Percentiles rank a stretch among this genome's conserved stretches.
These are phyloP conservation scores for Murina feae DNA, from an alignment of 2,113 vertebrate species.

Conservation along the genomic window DNA sequence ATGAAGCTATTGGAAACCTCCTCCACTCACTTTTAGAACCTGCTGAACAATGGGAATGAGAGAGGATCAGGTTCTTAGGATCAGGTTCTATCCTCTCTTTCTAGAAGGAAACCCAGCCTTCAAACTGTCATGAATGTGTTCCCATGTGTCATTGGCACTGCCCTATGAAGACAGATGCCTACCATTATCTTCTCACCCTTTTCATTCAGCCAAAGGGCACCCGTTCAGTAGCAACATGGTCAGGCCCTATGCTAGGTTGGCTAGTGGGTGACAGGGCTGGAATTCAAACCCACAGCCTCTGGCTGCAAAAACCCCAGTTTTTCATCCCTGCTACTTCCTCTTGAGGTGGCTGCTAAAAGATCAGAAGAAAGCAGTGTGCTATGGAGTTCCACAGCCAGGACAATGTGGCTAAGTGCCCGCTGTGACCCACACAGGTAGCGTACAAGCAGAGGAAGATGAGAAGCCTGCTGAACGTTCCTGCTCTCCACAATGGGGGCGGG, in stretches of 20 bases:
- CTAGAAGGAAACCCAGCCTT: neutral
- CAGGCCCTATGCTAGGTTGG: neutral
- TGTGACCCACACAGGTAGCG: neutral
- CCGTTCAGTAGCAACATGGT: neutral
- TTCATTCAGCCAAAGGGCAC: neutral
- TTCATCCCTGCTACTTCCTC: neutral
- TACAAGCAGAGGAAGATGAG: neutral
- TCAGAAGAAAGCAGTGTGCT: neutral
- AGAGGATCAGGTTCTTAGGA: neutral
- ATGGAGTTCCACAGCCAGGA: neutral
- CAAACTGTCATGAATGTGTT: neutral
- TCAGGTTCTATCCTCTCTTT: neutral
- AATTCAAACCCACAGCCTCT: neutral
- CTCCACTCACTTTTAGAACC: conserved; percentile 11
- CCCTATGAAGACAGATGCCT: neutral
- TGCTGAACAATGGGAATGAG: neutral
- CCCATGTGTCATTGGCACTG: neutral
- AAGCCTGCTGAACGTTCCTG: neutral
- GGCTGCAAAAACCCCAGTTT: neutral
- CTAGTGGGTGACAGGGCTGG: neutral
- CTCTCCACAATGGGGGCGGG: neutral
- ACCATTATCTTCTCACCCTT: neutral
- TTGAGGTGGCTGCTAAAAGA: neutral
- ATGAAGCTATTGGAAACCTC: neutral
- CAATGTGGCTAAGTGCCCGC: neutral